Evolutionary conservation across 2,797 vertebrate genomes (phyloP).

Genomic region (Eidolon dupreanum): DNA sequence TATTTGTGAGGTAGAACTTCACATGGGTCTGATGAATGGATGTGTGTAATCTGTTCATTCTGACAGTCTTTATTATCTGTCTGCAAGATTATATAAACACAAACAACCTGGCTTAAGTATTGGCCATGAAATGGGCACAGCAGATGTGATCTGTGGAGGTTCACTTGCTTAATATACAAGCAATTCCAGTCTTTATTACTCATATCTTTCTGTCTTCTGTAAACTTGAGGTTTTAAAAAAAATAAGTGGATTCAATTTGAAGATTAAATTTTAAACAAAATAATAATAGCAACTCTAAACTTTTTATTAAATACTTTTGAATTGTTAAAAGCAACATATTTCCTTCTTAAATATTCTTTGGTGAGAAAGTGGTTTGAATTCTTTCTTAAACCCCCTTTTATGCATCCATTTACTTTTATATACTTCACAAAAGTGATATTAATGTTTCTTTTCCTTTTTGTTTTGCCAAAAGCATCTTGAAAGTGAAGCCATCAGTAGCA

Average conservation of each 20-base stretch:
- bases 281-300: background rate
- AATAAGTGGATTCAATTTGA: background rate
- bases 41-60: background rate
- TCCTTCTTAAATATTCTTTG: constrained; percentile 24
- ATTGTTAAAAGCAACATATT: background rate
- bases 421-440: background rate
- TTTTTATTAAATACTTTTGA: background rate
- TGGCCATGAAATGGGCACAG: background rate
- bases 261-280: constrained; percentile 28
- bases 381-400: constrained; percentile 36
- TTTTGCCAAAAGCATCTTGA: constrained; percentile 53
- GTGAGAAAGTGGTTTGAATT: constrained; percentile 25
- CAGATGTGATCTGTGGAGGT: background rate
- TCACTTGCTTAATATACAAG: background rate
- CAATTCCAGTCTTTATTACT: background rate
- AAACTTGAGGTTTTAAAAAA: background rate
- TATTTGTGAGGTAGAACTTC: background rate
- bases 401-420: background rate
- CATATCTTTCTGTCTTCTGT: background rate
- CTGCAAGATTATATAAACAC: background rate
- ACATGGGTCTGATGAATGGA: background rate
- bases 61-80: background rate
- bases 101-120: fast-evolving
- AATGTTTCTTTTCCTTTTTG: constrained; percentile 3
- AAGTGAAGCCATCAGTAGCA: constrained; percentile 16